phyloP scores from a whole-genome alignment of 2,797 vertebrate genomes.

The Petrocephalus sullivani region DNA sequence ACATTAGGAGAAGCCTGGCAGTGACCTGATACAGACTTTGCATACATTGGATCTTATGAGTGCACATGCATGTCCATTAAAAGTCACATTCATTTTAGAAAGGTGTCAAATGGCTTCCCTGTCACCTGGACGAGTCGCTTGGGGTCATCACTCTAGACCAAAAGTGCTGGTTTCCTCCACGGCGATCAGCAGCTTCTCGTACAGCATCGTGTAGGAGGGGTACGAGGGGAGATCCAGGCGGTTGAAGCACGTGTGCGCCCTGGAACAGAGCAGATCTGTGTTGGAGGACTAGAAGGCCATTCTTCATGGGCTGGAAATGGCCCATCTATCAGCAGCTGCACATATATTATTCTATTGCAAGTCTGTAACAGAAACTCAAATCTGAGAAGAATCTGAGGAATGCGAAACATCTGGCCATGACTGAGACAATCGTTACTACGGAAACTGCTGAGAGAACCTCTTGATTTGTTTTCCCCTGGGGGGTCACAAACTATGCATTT shows the following conservation, averaged over 20 bases:
- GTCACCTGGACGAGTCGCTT: slow-evolving; percentile 6
- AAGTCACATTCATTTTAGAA: slow-evolving; percentile 31
- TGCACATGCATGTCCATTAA: slow-evolving; percentile 26
- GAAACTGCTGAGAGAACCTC: background rate
- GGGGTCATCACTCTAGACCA: slow-evolving; percentile 71
- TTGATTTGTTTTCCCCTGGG: background rate
- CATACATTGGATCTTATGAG: slow-evolving; percentile 48
- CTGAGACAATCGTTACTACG: background rate
- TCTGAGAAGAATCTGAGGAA: background rate
- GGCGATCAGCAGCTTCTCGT: slow-evolving; percentile 89
- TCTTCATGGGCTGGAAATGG: background rate
- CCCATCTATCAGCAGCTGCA: background rate
- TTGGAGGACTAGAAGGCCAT: background rate
- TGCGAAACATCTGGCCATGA: background rate
- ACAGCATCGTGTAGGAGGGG: slow-evolving; percentile 87
- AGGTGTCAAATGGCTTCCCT: slow-evolving; percentile 4
- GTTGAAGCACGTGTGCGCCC: slow-evolving; percentile 97
- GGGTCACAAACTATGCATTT: background rate
- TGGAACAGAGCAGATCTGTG: slow-evolving; percentile 42
- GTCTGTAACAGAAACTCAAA: slow-evolving; percentile 10
- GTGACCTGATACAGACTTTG: slow-evolving; percentile 41
- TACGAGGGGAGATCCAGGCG: slow-evolving; percentile 94
- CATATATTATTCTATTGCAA: slow-evolving; percentile 16
- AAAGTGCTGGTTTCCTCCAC: slow-evolving; percentile 98
- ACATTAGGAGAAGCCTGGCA: slow-evolving; percentile 27